Evolutionary conservation across 1,140 invertebrate genomes (phyloP).

Genomic region (Aethina tumida): DNA sequence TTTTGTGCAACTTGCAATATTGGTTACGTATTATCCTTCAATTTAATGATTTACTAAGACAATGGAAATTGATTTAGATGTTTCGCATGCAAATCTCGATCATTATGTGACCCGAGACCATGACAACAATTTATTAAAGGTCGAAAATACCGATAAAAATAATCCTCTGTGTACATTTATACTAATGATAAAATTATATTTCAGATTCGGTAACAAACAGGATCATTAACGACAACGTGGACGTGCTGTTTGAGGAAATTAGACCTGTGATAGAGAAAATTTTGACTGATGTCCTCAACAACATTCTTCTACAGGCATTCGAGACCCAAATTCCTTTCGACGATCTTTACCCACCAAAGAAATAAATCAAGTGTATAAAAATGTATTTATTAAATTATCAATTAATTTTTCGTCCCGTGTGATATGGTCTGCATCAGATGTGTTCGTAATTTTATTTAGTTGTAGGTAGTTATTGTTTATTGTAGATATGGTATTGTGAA

Average conservation of each 20-base stretch:
- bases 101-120: too few relatives aligned
- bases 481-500: too few relatives aligned
- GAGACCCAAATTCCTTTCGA: conserved; percentile 20
- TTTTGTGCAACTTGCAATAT: too few relatives aligned
- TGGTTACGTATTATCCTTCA: too few relatives aligned
- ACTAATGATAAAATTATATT: too few relatives aligned
- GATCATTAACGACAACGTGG: conserved; percentile 25
- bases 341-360: conserved; percentile 22
- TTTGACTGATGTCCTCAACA: conserved; percentile 20
- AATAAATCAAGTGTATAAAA: too few relatives aligned
- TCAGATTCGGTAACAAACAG: conserved; percentile 23
- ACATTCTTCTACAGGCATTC: conserved; percentile 18
- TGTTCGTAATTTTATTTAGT: too few relatives aligned
- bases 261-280: conserved; percentile 24
- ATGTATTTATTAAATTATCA: too few relatives aligned
- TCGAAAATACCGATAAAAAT: background rate
- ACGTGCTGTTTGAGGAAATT: conserved; percentile 24
- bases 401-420: too few relatives aligned
- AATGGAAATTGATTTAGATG: background rate
- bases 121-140: conserved; percentile 1
- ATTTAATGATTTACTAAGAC: too few relatives aligned
- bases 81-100: background rate
- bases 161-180: background rate
- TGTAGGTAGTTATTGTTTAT: too few relatives aligned
- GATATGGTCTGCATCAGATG: too few relatives aligned